Percentiles rank a stretch among this genome's conserved stretches.
phyloP scores from a whole-genome alignment of 2,888 invertebrate genomes.

The Meteorus colon region DNA sequence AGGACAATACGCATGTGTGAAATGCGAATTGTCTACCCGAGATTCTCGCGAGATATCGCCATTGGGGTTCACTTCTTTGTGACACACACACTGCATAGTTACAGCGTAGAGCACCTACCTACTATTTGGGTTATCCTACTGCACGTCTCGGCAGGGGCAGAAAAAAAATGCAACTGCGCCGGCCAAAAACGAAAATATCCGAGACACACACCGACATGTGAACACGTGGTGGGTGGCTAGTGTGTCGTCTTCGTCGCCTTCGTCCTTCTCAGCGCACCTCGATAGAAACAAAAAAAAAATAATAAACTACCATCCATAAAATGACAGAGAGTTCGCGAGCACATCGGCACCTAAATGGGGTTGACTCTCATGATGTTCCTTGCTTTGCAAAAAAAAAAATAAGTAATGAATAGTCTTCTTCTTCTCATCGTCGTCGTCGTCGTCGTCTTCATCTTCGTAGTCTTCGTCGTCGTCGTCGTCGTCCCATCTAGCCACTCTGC shows the following conservation, averaged over 20 bases:
- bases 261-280: constrained; percentile 60
- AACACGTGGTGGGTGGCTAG: constrained; percentile 62
- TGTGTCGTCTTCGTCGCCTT: constrained; percentile 52
- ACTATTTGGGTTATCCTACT: constrained; percentile 69
- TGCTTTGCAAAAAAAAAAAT: constrained; percentile 35
- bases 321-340: constrained; percentile 58
- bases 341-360: constrained; percentile 60
- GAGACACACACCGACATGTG: constrained; percentile 52
- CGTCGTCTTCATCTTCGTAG: constrained; percentile 56
- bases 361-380: constrained; percentile 61
- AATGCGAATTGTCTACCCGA: constrained; percentile 65
- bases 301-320: constrained; percentile 54
- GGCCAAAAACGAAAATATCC: constrained; percentile 51
- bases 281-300: constrained; percentile 59
- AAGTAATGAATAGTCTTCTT: constrained; percentile 33
- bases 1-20: constrained; percentile 63
- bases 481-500: constrained; percentile 66
- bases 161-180: constrained; percentile 43
- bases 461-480: constrained; percentile 62
- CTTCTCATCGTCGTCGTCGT: constrained; percentile 53
- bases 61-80: constrained; percentile 65
- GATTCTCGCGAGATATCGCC: constrained; percentile 70
- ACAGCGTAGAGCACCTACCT: constrained; percentile 71
- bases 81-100: constrained; percentile 71
- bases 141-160: constrained; percentile 63